Base-by-base conservation (phyloP, 2,113 vertebrate genomes). In the Ranitomeya imitator region DNA sequence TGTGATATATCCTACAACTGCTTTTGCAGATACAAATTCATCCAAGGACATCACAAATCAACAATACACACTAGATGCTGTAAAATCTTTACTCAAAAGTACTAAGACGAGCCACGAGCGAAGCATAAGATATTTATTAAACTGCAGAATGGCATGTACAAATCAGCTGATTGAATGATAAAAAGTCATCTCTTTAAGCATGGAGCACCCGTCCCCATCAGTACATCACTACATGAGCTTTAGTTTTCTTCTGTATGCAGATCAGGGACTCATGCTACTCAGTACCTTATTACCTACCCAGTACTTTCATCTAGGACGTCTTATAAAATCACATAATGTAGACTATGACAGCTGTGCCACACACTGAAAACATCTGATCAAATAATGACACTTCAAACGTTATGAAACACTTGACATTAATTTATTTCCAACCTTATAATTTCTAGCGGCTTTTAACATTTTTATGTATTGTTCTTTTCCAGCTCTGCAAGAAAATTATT, bases 391-490 rank as follows among this genome's bases (percentile, higher is more conserved):
- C 19, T 23, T 83, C 51, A 61, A 81, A 60, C 54, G 16, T 71
- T 71, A 84, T 84, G 65, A 69, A 69, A 69, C 18, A 84, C 21
- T 54, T 71, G 82, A 55, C 80, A 83, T 83, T 63, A 61, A 83
- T 83, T 61, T 83, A 45, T 65, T 83, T 83, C 37, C 19, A 83
- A 65, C 59, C 80, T 63, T 83, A 83, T 65, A 83, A 83, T 83
- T 83, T 83, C 80, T 4, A 83, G n/a, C n/a, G 80, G 60, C 80
- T 83, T 83, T 83, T 83, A 83, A 61, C 59, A n/a, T 14, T 65
- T 61, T 83, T 65, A 65, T 82, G 59, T 83, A 83, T 83, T 83
- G 80, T 83, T 83, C 80, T n/a, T 21, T 65, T 65, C 80, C 80
- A 65, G 37, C 80, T 65, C 80, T 65, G 80, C 60, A 51, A 21